phyloP scores from a whole-genome alignment of 2,888 invertebrate species.

The Eristalinus sepulchralis region DNA sequence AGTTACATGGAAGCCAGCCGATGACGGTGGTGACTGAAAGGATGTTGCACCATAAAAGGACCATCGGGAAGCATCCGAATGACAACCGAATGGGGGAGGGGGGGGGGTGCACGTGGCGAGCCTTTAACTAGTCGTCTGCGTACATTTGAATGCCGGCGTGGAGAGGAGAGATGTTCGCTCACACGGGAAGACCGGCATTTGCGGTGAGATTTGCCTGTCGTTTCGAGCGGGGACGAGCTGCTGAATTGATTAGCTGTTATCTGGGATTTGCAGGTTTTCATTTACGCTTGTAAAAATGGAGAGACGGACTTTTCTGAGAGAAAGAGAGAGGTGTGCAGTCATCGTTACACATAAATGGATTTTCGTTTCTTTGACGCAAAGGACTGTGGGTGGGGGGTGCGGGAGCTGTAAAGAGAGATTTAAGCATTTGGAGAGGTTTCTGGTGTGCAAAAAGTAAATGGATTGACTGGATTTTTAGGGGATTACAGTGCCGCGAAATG shows the following conservation, averaged over 20 bases:
- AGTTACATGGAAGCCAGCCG: constrained; percentile 56
- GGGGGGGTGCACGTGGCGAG: not conserved
- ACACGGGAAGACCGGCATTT: not conserved
- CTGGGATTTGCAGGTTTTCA: constrained; percentile 67
- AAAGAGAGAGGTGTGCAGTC: not conserved
- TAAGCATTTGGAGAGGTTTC: not conserved
- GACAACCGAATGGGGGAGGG: constrained; percentile 10
- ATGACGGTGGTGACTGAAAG: constrained; percentile 4
- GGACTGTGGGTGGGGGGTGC: not conserved
- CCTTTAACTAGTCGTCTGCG: not conserved
- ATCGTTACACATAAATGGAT: not conserved
- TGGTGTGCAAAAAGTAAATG: too few relatives aligned
- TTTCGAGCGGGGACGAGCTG: constrained; percentile 8
- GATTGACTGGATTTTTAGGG: too few relatives aligned
- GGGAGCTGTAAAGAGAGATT: not conserved
- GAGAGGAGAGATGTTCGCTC: not conserved
- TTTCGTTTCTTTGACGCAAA: not conserved
- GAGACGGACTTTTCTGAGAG: not conserved
- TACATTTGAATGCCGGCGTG: not conserved
- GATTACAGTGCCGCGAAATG: too few relatives aligned
- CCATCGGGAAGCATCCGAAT: constrained; percentile 21
- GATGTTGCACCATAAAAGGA: constrained; percentile 16
- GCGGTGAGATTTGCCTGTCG: constrained; percentile 21
- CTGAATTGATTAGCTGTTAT: constrained; percentile 66
- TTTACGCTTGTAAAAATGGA: constrained; percentile 28